Base-by-base conservation (phyloP, 2,888 invertebrate species). In the Smittia aterrima region DNA sequence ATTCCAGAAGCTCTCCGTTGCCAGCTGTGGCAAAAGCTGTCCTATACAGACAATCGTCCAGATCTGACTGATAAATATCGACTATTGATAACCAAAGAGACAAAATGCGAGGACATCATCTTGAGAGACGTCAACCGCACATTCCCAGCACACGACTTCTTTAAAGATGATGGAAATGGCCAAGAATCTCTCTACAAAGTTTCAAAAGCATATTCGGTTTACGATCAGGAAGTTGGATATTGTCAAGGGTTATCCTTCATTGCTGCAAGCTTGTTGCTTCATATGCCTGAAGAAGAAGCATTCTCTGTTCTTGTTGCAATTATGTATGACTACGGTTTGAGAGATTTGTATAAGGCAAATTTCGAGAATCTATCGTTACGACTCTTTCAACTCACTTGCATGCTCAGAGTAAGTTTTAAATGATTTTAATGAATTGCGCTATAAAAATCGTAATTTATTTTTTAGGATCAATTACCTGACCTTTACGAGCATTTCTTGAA, bases 241-340 rank as follows among this genome's bases (percentile, higher is more conserved):
- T 99, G 98, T 82, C 99, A 99, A 84, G 99, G 99, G 4, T 87
- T 98, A 75, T 98, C 98, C 82, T 99, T 99, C 83, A 86, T 99
- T 47, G 97, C 96, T 41, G 99, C 99, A 76, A 96, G 98, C 71
- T 85, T 99, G 75, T 85, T 99, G 32, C 85, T 99, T 76, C 98
- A 99, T 82, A 98, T 99, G 98, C 98, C 98, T 0, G 99, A 99
- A 84, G 99, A 99, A 82, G 97, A 99, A 85, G 96, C 98, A 0
- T 99, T 99, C 83, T 96, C 96, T 81, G 92, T 99, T 16, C 84
- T 99, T 74, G 96, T 98, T 1, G 93, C 95, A 77, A 87, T 99
- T 22, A 99, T 99, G 99, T 98, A 95, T 82, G 93, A 95, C 75
- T 99, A 98, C 80, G 92, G 93, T 0, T 84, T 99, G 74, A 87